phyloP scores from a whole-genome alignment of 2,888 invertebrate species.

The Standfussiana lucernea region DNA sequence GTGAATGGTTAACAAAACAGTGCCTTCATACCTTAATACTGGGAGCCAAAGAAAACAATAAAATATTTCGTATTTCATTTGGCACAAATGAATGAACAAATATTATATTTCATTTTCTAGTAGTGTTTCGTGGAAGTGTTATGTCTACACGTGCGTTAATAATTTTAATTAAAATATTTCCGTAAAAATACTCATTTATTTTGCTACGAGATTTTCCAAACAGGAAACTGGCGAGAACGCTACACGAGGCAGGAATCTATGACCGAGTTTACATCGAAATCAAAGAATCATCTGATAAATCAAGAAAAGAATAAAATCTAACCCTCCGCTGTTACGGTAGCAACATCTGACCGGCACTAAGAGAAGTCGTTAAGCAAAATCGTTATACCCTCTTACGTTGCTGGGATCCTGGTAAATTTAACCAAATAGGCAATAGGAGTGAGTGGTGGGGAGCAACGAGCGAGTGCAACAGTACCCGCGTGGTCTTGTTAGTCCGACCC shows the following conservation, averaged over 20 bases:
- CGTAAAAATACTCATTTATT: constrained; percentile 19
- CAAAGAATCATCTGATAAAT: constrained; percentile 32
- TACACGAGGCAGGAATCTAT: background rate
- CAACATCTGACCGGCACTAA: constrained; percentile 61
- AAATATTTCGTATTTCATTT: constrained; percentile 55
- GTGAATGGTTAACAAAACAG: constrained; percentile 54
- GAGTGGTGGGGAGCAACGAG: constrained; percentile 77
- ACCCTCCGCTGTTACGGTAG: constrained; percentile 12
- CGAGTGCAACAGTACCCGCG: constrained; percentile 80
- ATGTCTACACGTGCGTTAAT: constrained; percentile 29
- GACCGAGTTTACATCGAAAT: background rate
- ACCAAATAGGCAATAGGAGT: constrained; percentile 84
- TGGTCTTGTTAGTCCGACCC: constrained; percentile 83
- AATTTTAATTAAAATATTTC: constrained; percentile 48
- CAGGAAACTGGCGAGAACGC: background rate
- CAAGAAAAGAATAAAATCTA: constrained; percentile 31
- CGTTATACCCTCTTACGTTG: constrained; percentile 69
- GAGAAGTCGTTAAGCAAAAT: constrained; percentile 69
- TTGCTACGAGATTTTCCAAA: constrained; percentile 10
- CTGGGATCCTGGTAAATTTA: constrained; percentile 82
- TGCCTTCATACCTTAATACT: constrained; percentile 41
- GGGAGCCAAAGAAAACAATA: constrained; percentile 39
- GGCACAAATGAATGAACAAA: constrained; percentile 29
- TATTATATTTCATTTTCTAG: constrained; percentile 33
- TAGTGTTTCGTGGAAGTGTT: constrained; percentile 23